Percentiles rank a stretch among this genome's conserved stretches.
phyloP scores from a whole-genome alignment of 2,797 vertebrate genomes.

The Adelosebastes latens region DNA sequence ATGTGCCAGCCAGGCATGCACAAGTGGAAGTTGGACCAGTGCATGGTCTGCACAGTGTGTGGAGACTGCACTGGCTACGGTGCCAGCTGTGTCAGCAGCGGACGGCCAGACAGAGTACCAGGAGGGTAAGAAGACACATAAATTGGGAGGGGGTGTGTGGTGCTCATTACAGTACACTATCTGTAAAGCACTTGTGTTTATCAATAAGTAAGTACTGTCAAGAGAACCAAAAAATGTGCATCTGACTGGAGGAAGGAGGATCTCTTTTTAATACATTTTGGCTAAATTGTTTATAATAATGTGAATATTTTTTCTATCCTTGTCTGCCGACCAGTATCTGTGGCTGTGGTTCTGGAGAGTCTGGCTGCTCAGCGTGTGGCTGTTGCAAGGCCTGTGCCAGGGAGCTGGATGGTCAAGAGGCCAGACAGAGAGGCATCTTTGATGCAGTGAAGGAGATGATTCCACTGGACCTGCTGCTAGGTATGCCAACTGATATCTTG shows the following conservation, averaged over 20 bases:
- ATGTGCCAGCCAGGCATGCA: conserved; percentile 99
- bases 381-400: conserved; percentile 98
- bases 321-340: conserved; percentile 86
- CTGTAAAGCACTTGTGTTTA: background rate
- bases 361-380: conserved; percentile 96
- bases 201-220: background rate
- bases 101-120: conserved; percentile 95
- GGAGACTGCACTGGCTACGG: conserved; percentile 99
- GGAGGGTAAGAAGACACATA: conserved; percentile 88
- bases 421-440: conserved; percentile 97
- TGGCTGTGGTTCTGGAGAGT: conserved; percentile 98
- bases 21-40: conserved; percentile 99
- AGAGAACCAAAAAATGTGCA: background rate
- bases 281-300: background rate
- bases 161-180: background rate
- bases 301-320: background rate
- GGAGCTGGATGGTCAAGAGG: conserved; percentile 97
- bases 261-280: background rate
- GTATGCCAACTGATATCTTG: conserved; percentile 76
- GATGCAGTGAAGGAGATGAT: conserved; percentile 99
- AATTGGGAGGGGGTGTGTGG: background rate
- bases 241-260: background rate
- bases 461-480: conserved; percentile 95
- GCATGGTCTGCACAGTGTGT: conserved; percentile 99
- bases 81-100: conserved; percentile 98